Evolutionary conservation across 2,113 vertebrate species (phyloP), one percentile per base, ranked within the genome.

Genomic region (Oryzias celebensis): DNA sequence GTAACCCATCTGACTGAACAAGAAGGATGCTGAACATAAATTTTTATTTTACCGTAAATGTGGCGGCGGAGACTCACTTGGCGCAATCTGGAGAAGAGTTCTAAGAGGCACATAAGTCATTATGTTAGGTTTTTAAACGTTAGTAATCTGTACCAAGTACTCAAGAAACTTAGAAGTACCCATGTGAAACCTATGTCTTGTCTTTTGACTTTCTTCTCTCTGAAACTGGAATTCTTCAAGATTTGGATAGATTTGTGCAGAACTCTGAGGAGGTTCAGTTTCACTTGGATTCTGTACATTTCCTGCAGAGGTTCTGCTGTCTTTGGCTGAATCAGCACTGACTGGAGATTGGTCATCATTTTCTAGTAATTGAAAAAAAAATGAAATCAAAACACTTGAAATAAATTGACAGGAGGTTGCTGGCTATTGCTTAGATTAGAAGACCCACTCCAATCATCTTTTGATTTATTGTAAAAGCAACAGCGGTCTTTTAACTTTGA

Each of bases 1-100:
- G 45, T 47, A 23, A 61, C 44, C 68, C 53, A 57, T 20, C 17
- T 0, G 12, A 46, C 3, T 43, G 41, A 36, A 52, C 2, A 28
- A 4, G 66, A 59, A 49, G 17, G 0, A 56, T 18, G 13, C 14
- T 4, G 23, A 2, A 12, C 8, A 62, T 2, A 42, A 49, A 5
- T 22, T 36, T 15, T 4, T 41, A 41, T 41, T n/a, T 63, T 85
- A 92, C 91, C 86, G 16, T 92, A 92, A 53, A 75, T 74, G 54
- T 79, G 80, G 3, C 57, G 70, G 51, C 44, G 45, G 23, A 68
- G 0, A 59, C 72, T 85, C 36, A 81, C 31, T 68, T 76, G 78
- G 15, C 80, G 80, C 51, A 85, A 43, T 70, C 75, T 77, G 69
- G 24, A 78, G 31, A 81, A 4, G 52, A 84, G 52, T 10, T 87